Evolutionary conservation across 2,113 vertebrate genomes (phyloP).

Genomic region (Ellobius talpinus): DNA sequence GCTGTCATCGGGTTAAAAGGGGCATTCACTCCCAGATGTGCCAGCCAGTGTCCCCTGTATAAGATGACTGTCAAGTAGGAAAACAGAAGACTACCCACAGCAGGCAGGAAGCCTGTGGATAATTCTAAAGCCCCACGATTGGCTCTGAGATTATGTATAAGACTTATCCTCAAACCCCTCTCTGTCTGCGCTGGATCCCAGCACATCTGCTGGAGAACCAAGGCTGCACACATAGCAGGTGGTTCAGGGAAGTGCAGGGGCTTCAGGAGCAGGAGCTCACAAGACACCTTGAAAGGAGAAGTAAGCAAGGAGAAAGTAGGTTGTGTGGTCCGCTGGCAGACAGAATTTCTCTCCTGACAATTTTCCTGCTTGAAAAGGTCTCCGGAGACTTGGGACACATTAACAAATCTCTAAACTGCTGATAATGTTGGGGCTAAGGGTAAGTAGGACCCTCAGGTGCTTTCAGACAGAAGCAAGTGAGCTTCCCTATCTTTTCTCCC

Average conservation of each 20-base stretch:
- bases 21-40: neutral
- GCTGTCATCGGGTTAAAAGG: neutral
- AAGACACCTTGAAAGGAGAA: neutral
- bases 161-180: neutral
- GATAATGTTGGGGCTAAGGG: neutral
- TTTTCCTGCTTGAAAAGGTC: slow-evolving; percentile 14
- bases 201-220: neutral
- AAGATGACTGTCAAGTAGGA: neutral
- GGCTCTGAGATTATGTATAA: slow-evolving; percentile 44
- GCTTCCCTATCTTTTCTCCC: neutral
- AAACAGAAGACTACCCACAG: neutral
- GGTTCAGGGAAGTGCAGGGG: neutral
- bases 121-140: neutral
- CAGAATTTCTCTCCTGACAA: slow-evolving; percentile 44
- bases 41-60: neutral
- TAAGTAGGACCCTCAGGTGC: neutral
- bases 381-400: slow-evolving; percentile 4
- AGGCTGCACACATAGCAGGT: neutral
- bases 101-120: neutral
- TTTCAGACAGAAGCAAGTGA: neutral
- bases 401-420: slow-evolving; percentile 9
- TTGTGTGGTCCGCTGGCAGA: neutral
- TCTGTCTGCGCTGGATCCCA: neutral
- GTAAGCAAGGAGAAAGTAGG: neutral
- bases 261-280: neutral